Base-by-base conservation (phyloP, 2,113 vertebrate species). In the Ophthalmolycus amberensis region DNA sequence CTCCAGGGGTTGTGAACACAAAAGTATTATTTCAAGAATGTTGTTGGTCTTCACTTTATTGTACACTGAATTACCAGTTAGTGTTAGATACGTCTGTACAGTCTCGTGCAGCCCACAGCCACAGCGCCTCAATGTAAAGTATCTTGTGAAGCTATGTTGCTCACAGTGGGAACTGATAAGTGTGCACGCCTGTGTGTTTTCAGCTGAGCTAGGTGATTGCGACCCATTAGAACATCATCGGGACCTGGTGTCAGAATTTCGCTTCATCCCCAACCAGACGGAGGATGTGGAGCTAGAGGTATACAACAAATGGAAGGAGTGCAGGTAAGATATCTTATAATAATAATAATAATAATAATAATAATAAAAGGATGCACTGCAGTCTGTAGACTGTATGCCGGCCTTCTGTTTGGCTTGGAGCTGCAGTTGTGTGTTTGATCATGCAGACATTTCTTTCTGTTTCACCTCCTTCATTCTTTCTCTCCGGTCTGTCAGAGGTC, bases 171-270 rank as follows among this genome's bases (percentile, higher is more conserved):
- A 44, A 42, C 12, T 64, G 16, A 52, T 2, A 11, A 1, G 10
- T 69, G 4, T 70, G 15, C 63, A 27, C 71, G n/a, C 62, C 2
- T 78, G 48, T 89, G 50, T 87, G 34, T 62, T 82, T 94, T 88
- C 91, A 99, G 98, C 97, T 84, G 98, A 99, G 92, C 90, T 99
- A 58, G 98, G 98, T 6, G 98, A 99, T 80, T 97, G 95, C 83
- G 98, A 99, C 90, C 96, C 97, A 48, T 92, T 95, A 32, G 98
- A 99, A 58, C 97, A 99, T 0, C 93, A 91, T 54, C 93, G 96
- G 82, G 98, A 98, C 18, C 94, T 99, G 86, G 97, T 99, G 72
- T 97, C 98, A 16, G 98, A 99, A 91, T 99, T 99, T 91, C 96
- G 97, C 56, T 99, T 99, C 90, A 95, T 96, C 60, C 97, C 97